A percentile compares a stretch with the other conserved stretches of the same genome.
Conservation (phyloP, 2,113 vertebrate species). For the Lophius piscatorius region DNA sequence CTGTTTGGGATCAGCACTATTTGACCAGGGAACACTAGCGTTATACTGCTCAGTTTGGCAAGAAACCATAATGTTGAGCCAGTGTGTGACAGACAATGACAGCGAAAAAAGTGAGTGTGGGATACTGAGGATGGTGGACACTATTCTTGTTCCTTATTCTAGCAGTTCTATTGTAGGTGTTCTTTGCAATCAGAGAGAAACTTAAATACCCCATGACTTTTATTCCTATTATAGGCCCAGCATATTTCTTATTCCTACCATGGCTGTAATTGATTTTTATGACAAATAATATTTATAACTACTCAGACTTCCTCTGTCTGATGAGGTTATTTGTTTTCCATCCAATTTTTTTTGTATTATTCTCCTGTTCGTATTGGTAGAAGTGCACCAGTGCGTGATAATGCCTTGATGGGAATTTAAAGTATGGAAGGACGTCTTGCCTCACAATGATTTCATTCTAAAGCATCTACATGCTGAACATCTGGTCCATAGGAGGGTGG, state of each 20-base stretch:
- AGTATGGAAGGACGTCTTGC: conserved; percentile 7
- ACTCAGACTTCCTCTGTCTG: neutral
- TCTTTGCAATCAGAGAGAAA: conserved; percentile 2
- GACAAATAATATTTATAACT: neutral
- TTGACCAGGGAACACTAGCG: conserved; percentile 60
- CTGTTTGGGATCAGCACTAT: conserved; percentile 60
- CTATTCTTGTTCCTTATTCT: neutral
- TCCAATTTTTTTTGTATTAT: neutral
- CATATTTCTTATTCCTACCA: neutral
- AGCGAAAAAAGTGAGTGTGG: conserved; percentile 5
- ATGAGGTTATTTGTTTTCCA: neutral
- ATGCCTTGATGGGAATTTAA: conserved; percentile 17
- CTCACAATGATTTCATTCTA: conserved; percentile 32
- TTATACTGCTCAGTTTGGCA: conserved; percentile 56
- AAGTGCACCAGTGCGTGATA: conserved; percentile 3
- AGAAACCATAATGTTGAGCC: conserved; percentile 9
- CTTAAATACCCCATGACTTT: neutral
- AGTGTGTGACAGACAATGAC: conserved; percentile 6
- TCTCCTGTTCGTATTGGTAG: neutral
- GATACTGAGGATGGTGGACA: neutral
- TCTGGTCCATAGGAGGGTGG: conserved; percentile 51
- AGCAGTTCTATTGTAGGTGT: neutral
- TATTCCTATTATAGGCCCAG: neutral
- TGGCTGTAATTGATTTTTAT: neutral
- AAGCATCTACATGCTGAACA: conserved; percentile 49